These are phyloP conservation scores for Gobio gobio DNA, from an alignment of 2,113 vertebrate species.

Conservation along the genomic window DNA sequence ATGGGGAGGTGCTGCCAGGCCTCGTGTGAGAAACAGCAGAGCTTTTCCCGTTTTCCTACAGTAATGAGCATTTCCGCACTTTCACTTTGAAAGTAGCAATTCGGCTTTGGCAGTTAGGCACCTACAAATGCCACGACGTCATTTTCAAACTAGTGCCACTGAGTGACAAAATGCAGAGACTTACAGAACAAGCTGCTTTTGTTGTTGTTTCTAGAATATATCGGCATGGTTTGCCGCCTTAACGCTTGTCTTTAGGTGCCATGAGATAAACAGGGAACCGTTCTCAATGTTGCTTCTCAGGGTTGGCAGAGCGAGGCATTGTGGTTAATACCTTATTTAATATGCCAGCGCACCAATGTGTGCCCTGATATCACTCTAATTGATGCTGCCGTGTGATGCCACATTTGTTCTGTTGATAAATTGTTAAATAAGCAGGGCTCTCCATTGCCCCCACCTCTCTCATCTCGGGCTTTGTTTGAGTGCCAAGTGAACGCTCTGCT, in stretches of 20 bases:
- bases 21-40: conserved; percentile 18
- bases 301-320: neutral
- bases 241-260: neutral
- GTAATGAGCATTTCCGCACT: neutral
- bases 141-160: neutral
- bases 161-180: neutral
- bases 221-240: neutral
- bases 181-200: conserved; percentile 9
- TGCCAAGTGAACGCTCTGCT: conserved; percentile 21
- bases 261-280: neutral
- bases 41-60: conserved; percentile 28
- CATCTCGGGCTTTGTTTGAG: conserved; percentile 30
- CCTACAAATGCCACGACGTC: neutral
- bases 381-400: conserved; percentile 36
- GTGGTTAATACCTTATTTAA: conserved; percentile 37
- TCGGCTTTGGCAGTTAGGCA: neutral
- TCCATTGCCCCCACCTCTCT: neutral
- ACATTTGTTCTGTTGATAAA: conserved; percentile 46
- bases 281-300: neutral
- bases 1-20: conserved; percentile 11
- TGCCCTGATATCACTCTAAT: conserved; percentile 44
- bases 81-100: neutral
- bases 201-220: neutral
- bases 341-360: conserved; percentile 6
- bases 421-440: conserved; percentile 33